phyloP scores from a whole-genome alignment of 2,888 invertebrate genomes.

The Cheilosia grossa region DNA sequence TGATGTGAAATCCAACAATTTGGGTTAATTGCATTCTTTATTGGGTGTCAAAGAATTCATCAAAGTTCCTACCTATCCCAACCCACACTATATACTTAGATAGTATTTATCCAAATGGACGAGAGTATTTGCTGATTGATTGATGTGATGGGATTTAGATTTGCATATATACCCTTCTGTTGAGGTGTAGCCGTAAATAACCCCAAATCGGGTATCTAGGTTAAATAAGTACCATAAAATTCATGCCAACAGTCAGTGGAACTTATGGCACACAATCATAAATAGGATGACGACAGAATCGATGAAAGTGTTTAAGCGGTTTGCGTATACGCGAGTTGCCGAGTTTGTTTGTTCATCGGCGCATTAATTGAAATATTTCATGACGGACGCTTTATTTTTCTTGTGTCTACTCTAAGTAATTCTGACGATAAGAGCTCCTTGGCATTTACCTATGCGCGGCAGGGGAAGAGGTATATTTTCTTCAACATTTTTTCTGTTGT shows the following conservation, averaged over 20 bases:
- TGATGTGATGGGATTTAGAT: constrained; percentile 26
- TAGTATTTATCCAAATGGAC: constrained; percentile 9
- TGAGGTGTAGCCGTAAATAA: background rate
- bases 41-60: constrained; percentile 68
- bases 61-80: constrained; percentile 31
- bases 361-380: constrained; percentile 50
- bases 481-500: background rate
- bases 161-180: constrained; percentile 4
- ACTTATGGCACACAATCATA: constrained; percentile 31
- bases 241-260: constrained; percentile 12
- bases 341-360: constrained; percentile 31
- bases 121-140: background rate
- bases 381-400: constrained; percentile 18
- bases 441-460: background rate
- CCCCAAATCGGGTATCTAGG: constrained; percentile 12
- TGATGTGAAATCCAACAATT: constrained; percentile 52
- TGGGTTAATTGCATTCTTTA: constrained; percentile 70
- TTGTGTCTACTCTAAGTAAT: background rate
- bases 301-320: constrained; percentile 46
- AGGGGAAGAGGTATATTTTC: background rate
- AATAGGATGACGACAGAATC: constrained; percentile 53
- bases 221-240: constrained; percentile 29
- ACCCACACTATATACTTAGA: constrained; percentile 8
- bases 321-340: constrained; percentile 38
- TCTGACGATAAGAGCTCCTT: background rate